These are phyloP conservation scores for Diarsia rubi DNA, from an alignment of 2,888 invertebrate species.

Conservation along the genomic window DNA sequence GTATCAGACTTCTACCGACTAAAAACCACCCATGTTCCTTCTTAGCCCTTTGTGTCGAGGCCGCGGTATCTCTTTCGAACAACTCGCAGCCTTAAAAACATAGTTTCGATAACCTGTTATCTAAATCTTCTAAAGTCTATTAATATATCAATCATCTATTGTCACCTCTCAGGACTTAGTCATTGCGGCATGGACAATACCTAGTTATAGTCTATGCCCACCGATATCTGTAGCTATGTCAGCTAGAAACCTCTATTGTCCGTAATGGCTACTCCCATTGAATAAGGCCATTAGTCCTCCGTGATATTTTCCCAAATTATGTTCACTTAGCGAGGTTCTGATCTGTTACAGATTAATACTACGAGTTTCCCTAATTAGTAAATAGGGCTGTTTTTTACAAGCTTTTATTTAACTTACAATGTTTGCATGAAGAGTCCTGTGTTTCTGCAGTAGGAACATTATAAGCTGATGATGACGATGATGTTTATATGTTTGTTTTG, in stretches of 20 bases:
- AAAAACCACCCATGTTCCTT: too few relatives aligned
- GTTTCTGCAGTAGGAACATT: too few relatives aligned
- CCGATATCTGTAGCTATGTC: conserved; percentile 2
- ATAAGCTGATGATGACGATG: too few relatives aligned
- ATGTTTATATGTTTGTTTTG: too few relatives aligned
- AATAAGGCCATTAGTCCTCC: conserved; percentile 41
- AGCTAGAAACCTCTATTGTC: conserved; percentile 16
- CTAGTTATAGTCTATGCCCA: background rate
- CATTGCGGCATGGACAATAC: conserved; percentile 10
- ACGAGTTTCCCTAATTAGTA: background rate
- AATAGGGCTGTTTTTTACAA: too few relatives aligned
- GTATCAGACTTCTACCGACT: too few relatives aligned
- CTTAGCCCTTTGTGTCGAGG: too few relatives aligned
- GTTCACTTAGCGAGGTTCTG: conserved; percentile 11
- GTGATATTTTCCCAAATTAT: conserved; percentile 34
- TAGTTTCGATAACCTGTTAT: background rate
- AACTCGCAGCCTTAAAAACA: too few relatives aligned
- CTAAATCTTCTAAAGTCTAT: background rate
- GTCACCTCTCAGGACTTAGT: background rate
- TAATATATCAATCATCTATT: background rate
- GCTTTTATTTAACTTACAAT: too few relatives aligned
- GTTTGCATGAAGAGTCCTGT: too few relatives aligned
- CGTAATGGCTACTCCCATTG: conserved; percentile 37
- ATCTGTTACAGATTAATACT: conserved; percentile 4
- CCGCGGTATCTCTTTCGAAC: too few relatives aligned